These are phyloP conservation scores for Carlito syrichta DNA, from an alignment of 2,113 vertebrate species.

Conservation along the genomic window DNA sequence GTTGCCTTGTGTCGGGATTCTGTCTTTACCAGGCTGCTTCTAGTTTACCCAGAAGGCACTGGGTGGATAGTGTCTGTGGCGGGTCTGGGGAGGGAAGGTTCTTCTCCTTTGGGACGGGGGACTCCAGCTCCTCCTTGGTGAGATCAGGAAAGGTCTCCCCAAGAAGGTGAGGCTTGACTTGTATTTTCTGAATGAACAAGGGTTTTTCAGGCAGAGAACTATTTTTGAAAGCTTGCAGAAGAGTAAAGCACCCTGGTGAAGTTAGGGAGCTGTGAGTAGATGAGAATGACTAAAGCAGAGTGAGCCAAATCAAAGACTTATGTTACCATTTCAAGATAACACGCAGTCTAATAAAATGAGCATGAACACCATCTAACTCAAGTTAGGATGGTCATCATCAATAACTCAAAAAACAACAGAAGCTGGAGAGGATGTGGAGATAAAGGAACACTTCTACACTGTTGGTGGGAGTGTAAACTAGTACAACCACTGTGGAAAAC, in stretches of 20 bases:
- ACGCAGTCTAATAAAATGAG: not conserved
- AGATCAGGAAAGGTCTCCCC: not conserved
- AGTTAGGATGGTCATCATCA: too few relatives aligned
- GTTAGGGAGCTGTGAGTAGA: not conserved
- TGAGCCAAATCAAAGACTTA: not conserved
- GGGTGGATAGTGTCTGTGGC: not conserved
- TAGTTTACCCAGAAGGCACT: not conserved
- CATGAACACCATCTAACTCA: too few relatives aligned
- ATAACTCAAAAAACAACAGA: too few relatives aligned
- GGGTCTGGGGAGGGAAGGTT: not conserved
- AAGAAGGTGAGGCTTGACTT: not conserved
- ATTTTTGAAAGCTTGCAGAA: not conserved
- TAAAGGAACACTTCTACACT: too few relatives aligned
- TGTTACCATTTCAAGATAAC: slow-evolving; percentile 40
- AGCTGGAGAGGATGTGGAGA: too few relatives aligned
- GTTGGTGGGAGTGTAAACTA: too few relatives aligned
- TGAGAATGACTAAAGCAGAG: not conserved
- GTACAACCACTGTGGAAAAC: too few relatives aligned
- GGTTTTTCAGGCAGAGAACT: not conserved
- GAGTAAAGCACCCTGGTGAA: not conserved
- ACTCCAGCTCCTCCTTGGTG: not conserved
- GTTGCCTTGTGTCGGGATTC: not conserved
- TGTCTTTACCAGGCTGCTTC: not conserved
- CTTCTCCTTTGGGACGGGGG: not conserved
- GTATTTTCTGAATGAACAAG: not conserved